phyloP scores from a whole-genome alignment of 2,888 invertebrate genomes.

The Caradrina kadenii region DNA sequence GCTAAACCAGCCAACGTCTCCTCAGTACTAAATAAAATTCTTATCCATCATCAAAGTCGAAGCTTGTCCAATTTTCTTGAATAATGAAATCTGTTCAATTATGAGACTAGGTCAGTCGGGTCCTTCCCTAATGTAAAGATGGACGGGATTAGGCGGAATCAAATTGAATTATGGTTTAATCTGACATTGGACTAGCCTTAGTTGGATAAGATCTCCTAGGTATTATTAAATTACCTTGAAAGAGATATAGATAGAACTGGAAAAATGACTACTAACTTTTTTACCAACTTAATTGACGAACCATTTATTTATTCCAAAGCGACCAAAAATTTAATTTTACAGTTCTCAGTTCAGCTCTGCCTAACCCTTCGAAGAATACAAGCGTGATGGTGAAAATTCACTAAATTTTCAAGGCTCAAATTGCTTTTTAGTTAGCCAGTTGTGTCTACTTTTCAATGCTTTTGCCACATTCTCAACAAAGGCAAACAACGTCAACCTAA shows the following conservation, averaged over 20 bases:
- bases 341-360: too few species aligned
- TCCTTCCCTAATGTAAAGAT: constrained; percentile 6
- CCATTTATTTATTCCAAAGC: too few species aligned
- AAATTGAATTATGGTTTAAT: constrained; percentile 35
- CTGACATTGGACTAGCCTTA: constrained; percentile 1
- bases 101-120: constrained; percentile 13
- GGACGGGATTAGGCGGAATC: not conserved
- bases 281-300: too few species aligned
- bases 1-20: too few species aligned
- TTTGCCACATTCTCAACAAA: not conserved
- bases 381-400: too few species aligned
- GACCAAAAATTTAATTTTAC: too few species aligned
- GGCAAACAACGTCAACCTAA: constrained; percentile 4
- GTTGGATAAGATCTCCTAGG: not conserved
- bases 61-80: not conserved
- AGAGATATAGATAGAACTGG: not conserved
- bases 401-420: too few species aligned
- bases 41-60: not conserved
- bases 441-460: too few species aligned
- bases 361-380: too few species aligned
- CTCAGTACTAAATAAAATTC: not conserved
- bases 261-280: not conserved
- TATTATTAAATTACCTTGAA: constrained; percentile 5
- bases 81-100: constrained; percentile 24
- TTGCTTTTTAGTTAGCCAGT: too few species aligned